Base-by-base conservation (phyloP, 2,797 vertebrate genomes). In the Dryobates pubescens region DNA sequence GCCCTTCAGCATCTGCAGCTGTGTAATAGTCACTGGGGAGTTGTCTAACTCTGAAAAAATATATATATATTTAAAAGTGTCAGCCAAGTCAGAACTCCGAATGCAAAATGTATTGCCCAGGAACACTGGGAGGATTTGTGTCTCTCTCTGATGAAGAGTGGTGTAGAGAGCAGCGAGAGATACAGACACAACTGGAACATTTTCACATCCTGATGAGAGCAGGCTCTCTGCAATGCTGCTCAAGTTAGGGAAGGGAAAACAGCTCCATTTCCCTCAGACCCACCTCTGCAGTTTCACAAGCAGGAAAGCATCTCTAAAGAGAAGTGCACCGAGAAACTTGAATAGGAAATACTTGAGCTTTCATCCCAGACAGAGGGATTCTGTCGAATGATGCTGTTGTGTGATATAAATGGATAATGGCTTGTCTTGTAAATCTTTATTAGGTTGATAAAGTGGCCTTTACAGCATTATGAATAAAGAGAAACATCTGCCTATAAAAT, bases 1-100 rank as follows among this genome's bases (percentile, higher is more conserved):
- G 94, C 93, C 95, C 94, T 95, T 96, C 95, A 95, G 93, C 94
- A 95, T 96, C 94, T 95, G 96, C 96, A 96, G 95, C 95, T 96
- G 93, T 93, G 91, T 93, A 96, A 92, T 92, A 92, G 82, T 79
- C 96, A 93, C 92, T 27, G 27, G 94, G 93, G 96, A 92, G 64
- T 56, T 94, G 82, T 93, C 82, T 89, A 85, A 83, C 88, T 95
- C 72, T 73, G 92, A 88, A 94, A 62, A 92, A 72, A 58, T 71
- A 36, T 84, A 82, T 67, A 67, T 92, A 73, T 8, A 38, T 83
- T 72, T 73, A 32, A 56, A 93, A 89, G 71, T 86, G 87, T 96
- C 93, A 96, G 92, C 94, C 89, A 88, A 94, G 85, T 84, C 87
- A 89, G 85, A 74, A n/a, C 65, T 91, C 92, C 89, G 89, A 96